Conservation (phyloP, 2,797 vertebrate genomes). For the Zenarchopterus dispar region DNA sequence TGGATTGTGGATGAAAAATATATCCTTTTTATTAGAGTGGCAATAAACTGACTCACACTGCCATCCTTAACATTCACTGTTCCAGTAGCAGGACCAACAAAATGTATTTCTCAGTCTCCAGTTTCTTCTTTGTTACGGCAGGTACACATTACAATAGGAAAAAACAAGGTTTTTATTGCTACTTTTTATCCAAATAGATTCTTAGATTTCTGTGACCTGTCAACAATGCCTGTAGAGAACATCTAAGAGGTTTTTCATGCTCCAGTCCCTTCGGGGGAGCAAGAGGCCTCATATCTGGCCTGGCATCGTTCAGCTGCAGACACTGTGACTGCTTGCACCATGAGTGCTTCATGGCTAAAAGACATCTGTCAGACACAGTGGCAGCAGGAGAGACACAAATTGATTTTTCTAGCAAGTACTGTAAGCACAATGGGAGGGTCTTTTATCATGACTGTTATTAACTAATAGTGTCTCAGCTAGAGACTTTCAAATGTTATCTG, state of each 20-base stretch:
- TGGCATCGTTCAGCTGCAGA: constrained; percentile 53
- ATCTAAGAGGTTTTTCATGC: constrained; percentile 48
- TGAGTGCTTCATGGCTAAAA: constrained; percentile 58
- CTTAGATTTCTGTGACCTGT: constrained; percentile 40
- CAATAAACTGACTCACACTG: neutral
- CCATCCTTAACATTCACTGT: neutral
- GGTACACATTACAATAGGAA: constrained; percentile 3
- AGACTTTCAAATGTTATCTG: constrained; percentile 67
- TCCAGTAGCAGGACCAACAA: neutral
- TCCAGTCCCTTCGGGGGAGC: constrained; percentile 44
- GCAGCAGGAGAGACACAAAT: constrained; percentile 73
- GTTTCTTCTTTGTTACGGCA: constrained; percentile 11
- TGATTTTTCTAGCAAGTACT: constrained; percentile 75
- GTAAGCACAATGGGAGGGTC: constrained; percentile 68
- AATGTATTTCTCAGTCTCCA: neutral
- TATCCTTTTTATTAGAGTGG: neutral
- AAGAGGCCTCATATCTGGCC: constrained; percentile 54
- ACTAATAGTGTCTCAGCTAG: constrained; percentile 78
- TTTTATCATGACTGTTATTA: constrained; percentile 74
- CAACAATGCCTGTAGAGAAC: constrained; percentile 36
- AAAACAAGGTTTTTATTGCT: constrained; percentile 7
- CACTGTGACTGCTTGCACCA: constrained; percentile 58
- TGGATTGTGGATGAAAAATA: neutral
- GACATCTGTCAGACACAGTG: constrained; percentile 71
- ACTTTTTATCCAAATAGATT: constrained; percentile 23